Evolutionary conservation across 2,888 invertebrate species (phyloP).

Genomic region (Sesamia inferens): DNA sequence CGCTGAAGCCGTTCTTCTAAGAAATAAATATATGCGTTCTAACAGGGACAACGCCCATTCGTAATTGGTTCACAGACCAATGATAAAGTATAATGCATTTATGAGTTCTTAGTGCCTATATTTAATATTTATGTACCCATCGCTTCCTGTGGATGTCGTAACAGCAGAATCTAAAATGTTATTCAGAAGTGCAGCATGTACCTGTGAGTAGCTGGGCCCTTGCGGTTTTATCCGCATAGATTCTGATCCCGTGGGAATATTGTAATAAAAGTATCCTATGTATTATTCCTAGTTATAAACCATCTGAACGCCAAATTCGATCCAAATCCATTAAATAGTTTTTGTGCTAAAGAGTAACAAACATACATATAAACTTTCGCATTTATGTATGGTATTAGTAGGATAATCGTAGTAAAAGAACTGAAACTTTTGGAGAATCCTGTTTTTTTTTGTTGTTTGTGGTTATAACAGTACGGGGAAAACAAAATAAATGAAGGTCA

Average conservation of each 20-base stretch:
- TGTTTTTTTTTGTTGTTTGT: background rate
- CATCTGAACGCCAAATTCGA: too few species aligned
- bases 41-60: conserved; percentile 55
- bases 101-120: conserved; percentile 28
- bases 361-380: too few species aligned
- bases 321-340: too few species aligned
- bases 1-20: conserved; percentile 5
- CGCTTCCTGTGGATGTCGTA: conserved; percentile 40
- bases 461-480: too few species aligned
- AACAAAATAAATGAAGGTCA: too few species aligned
- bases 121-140: conserved; percentile 43
- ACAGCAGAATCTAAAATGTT: conserved; percentile 13
- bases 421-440: background rate
- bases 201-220: background rate
- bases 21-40: conserved; percentile 37
- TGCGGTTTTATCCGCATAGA: too few species aligned
- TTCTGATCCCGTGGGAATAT: too few species aligned
- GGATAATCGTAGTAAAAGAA: background rate
- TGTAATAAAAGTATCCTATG: too few species aligned
- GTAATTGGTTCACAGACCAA: conserved; percentile 64
- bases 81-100: conserved; percentile 59
- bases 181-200: background rate
- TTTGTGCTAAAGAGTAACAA: too few species aligned
- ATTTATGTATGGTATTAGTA: too few species aligned
- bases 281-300: too few species aligned